Evolutionary conservation across 2,797 vertebrate species (phyloP), one percentile per base, ranked within the genome.

Genomic region (Erithacus rubecula): DNA sequence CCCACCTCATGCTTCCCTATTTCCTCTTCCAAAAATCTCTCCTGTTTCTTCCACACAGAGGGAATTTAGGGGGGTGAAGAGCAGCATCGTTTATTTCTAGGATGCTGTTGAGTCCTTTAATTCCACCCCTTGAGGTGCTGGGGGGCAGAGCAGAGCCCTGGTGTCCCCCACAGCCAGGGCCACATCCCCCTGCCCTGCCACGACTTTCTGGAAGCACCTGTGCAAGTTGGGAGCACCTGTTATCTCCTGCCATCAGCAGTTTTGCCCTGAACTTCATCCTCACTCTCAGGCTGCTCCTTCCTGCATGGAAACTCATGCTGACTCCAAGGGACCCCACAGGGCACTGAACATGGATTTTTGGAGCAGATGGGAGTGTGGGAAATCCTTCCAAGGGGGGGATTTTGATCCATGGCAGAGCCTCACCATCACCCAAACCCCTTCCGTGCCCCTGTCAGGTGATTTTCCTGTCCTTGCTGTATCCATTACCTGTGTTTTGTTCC

Each of bases 251-350:
- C 4, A 1, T 44, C 5, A 2, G 59, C 19, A 43, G 23, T 16
- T 87, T 30, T 46, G 16, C 26, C 43, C 60, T 53, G 68, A 43
- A 12, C n/a, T 74, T 82, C 0, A 4, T 24, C 26, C 22, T 82
- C 47, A 9, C 7, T 49, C 32, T 9, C 43, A 47, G 51, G 36
- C 60, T 80, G 64, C n/a, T 70, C 44, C 60, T 70, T 70, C 52
- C 64, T 36, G 10, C 0, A 0, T 15, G 36, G 65, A 46, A 83
- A 30, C 15, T 27, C 7, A 0, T 18, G n/a, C 23, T 43, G 22
- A 43, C 15, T 27, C 36, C 0, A 0, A 43, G 30, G 58, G 9
- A 2, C 5, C 30, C 27, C 2, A 1, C 0, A 1, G 30, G 11
- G 15, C 11, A 12, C 51, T 0, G 0, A 77, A 39, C 4, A 5